These are phyloP conservation scores for Notarius quadriscutis DNA, from an alignment of 2,113 vertebrate genomes.

Conservation along the genomic window DNA sequence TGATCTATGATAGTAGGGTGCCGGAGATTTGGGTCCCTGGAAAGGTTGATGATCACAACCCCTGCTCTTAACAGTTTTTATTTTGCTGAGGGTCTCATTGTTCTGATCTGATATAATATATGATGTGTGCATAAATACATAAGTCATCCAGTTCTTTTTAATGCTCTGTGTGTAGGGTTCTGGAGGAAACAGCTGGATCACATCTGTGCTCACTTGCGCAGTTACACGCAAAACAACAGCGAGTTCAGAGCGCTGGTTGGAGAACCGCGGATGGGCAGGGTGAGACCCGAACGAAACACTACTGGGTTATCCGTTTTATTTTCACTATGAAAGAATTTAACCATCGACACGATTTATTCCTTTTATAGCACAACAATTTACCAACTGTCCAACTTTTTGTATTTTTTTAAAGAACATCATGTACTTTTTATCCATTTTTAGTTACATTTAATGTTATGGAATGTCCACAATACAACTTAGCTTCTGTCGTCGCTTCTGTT, in stretches of 20 bases:
- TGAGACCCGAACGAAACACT: slow-evolving; percentile 55
- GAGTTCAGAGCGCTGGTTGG: slow-evolving; percentile 87
- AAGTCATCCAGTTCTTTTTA: background rate
- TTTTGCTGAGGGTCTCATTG: background rate
- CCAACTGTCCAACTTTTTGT: too few species aligned
- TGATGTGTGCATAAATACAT: slow-evolving; percentile 65
- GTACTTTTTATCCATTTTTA: too few species aligned
- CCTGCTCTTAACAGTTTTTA: background rate
- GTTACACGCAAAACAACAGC: slow-evolving; percentile 86
- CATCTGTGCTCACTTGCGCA: slow-evolving; percentile 86
- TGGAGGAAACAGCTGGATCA: slow-evolving; percentile 97
- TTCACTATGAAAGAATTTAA: too few species aligned
- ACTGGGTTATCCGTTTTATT: too few species aligned
- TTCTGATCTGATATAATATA: background rate
- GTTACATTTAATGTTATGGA: too few species aligned
- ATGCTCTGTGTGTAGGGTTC: slow-evolving; percentile 76
- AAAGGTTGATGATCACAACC: background rate
- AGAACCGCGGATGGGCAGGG: slow-evolving; percentile 91
- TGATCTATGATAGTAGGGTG: background rate
- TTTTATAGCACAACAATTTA: too few species aligned
- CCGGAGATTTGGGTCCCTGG: too few species aligned
- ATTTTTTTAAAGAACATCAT: too few species aligned
- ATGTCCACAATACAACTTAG: too few species aligned
- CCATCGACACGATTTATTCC: too few species aligned
- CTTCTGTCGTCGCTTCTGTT: too few species aligned